Percentiles rank a stretch among this genome's conserved stretches.
phyloP scores from a whole-genome alignment of 2,797 vertebrate genomes.

The Gorsachius magnificus region DNA sequence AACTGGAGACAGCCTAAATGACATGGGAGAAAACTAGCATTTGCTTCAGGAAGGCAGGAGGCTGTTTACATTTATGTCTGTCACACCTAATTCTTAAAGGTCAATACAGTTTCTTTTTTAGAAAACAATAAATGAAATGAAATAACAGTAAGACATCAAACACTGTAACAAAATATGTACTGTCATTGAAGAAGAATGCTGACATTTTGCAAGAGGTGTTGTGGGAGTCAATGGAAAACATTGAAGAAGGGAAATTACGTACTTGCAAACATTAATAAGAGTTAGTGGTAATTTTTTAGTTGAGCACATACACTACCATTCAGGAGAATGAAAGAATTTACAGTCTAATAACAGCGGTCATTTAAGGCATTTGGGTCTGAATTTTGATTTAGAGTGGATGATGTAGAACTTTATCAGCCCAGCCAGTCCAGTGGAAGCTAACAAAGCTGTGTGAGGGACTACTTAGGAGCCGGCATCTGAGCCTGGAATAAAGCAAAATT shows the following conservation, averaged over 20 bases:
- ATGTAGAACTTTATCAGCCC: background rate
- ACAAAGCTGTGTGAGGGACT: background rate
- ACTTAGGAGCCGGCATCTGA: background rate
- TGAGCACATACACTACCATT: background rate
- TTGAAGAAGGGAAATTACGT: background rate
- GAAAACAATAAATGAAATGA: background rate
- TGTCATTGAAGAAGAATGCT: background rate
- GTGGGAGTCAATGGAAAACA: background rate
- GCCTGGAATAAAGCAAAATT: background rate
- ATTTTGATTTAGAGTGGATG: background rate
- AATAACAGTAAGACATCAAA: background rate
- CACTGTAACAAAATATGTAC: background rate
- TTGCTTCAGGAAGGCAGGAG: background rate
- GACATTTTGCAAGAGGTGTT: background rate
- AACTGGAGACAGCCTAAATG: background rate
- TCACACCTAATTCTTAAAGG: slow-evolving; percentile 27
- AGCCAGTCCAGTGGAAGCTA: background rate
- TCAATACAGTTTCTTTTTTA: slow-evolving; percentile 16
- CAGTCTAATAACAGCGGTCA: background rate
- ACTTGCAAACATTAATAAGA: background rate
- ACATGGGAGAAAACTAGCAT: background rate
- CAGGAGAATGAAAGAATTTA: background rate
- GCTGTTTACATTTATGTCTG: slow-evolving; percentile 7
- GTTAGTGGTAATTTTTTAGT: background rate
- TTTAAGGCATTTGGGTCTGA: background rate